Conservation (phyloP, 1,140 invertebrate species). For the Zaprionus lachaisei region DNA sequence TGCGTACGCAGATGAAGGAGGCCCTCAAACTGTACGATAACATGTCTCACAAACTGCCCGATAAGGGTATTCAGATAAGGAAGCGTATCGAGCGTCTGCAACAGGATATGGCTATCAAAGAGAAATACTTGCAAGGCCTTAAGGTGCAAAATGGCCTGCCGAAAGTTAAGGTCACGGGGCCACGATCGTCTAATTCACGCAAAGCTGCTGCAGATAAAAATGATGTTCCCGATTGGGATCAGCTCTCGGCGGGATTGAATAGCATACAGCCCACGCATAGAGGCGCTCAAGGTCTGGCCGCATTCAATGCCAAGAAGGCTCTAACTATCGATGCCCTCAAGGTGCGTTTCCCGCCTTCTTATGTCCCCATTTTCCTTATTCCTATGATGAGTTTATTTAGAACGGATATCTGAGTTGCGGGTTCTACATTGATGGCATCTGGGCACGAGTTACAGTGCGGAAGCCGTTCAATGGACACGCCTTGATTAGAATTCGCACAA, state of each 20-base stretch:
- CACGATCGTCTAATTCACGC: neutral
- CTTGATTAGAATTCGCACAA: constrained; percentile 50
- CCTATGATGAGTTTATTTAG: constrained; percentile 59
- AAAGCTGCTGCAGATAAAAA: neutral
- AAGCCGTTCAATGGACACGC: constrained; percentile 12
- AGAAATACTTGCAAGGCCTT: constrained; percentile 32
- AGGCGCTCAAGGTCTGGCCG: constrained; percentile 72
- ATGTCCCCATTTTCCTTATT: neutral
- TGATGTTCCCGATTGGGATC: constrained; percentile 40
- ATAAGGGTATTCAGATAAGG: constrained; percentile 68
- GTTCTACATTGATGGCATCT: constrained; percentile 19
- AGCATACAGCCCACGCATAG: constrained; percentile 69
- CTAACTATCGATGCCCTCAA: constrained; percentile 75
- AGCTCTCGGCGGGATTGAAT: constrained; percentile 68
- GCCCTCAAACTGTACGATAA: constrained; percentile 61
- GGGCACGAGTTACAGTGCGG: constrained; percentile 75
- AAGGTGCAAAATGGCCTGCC: constrained; percentile 38
- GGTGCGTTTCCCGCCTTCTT: constrained; percentile 37
- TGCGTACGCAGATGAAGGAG: constrained; percentile 45
- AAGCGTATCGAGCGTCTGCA: constrained; percentile 59
- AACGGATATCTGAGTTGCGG: constrained; percentile 73
- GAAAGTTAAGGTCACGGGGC: constrained; percentile 15
- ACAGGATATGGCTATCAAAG: constrained; percentile 43
- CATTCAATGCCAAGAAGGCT: constrained; percentile 75
- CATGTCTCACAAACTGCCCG: constrained; percentile 62